Base-by-base conservation (phyloP, 2,113 vertebrate genomes). In the Dasyurus viverrinus region DNA sequence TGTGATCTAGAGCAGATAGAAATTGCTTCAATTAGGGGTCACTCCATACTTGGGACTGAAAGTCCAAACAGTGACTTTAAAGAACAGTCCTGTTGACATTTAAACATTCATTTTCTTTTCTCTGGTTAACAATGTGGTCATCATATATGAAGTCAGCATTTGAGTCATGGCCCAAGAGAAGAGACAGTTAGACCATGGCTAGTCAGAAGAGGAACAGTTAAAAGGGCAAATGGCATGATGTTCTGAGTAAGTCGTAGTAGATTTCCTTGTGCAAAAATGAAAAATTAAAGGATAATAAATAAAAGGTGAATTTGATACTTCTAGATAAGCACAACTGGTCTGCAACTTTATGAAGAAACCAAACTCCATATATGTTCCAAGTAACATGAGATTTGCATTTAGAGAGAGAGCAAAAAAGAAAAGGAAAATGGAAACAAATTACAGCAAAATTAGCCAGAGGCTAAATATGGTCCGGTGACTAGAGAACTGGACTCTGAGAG, bases 81-180 rank as follows among this genome's bases (percentile, higher is more conserved):
- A 96, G 27, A 96, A 54, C 54, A 96, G 96, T 54, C 90, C 50
- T 94, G 95, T 97, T 89, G 53, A 24, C 57, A 95, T 96, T 93
- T 90, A 30, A 91, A 57, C 92, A 36, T 96, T 96, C 93, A 93
- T 95, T 53, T 76, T 98, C 94, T 91, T 53, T 94, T 89, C 2
- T 53, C 98, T 97, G 97, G 90, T 97, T 96, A 95, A 93, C 30
- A 97, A 2, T 90, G 90, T 7, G 96, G 60, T 95, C 92, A n/a
- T 94, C 96, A 89, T 90, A 94, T 54, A 93, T 95, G 96, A 97
- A 54, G 26, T 94, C 96, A 96, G 89, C 22, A 96, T 96, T 96
- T 96, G 95, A 97, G 94, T 90, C 95, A 94, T 90, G 97, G 94
- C 97, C 94, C 93, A 93, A 53, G 46, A n/a, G 30, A 95, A 42